These are phyloP conservation scores for Dipodomys ordii DNA, from an alignment of 2,113 vertebrate species.

Conservation along the genomic window DNA sequence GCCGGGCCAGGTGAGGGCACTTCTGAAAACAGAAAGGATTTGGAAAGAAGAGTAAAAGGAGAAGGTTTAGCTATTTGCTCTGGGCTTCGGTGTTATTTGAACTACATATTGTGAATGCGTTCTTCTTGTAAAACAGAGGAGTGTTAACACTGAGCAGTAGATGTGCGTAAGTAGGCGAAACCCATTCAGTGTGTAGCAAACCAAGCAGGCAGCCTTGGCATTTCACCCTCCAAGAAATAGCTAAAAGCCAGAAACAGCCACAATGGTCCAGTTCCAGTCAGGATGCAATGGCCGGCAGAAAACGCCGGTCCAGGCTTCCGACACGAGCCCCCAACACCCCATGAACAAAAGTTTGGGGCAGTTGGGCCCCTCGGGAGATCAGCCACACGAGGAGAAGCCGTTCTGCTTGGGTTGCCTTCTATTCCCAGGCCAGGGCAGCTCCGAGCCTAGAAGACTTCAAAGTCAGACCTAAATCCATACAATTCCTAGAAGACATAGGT, in stretches of 20 bases:
- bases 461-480: background rate
- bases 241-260: background rate
- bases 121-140: background rate
- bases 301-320: too few species aligned
- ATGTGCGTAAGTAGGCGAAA: background rate
- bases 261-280: too few species aligned
- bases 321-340: too few species aligned
- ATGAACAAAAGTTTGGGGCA: too few species aligned
- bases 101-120: background rate
- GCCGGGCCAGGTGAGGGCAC: too few species aligned
- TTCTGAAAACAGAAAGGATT: background rate
- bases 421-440: background rate
- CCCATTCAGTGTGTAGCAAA: background rate
- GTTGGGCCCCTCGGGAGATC: background rate
- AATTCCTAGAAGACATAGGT: background rate
- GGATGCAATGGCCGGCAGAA: too few species aligned
- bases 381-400: background rate
- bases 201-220: background rate
- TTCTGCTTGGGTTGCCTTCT: background rate
- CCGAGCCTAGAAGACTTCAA: background rate
- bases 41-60: background rate
- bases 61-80: background rate
- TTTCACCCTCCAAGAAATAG: background rate
- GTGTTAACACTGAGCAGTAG: background rate
- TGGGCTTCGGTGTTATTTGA: background rate